A percentile compares a stretch with the other conserved stretches of the same genome.
Conservation (phyloP, 2,797 vertebrate genomes). For the Varecia variegata region DNA sequence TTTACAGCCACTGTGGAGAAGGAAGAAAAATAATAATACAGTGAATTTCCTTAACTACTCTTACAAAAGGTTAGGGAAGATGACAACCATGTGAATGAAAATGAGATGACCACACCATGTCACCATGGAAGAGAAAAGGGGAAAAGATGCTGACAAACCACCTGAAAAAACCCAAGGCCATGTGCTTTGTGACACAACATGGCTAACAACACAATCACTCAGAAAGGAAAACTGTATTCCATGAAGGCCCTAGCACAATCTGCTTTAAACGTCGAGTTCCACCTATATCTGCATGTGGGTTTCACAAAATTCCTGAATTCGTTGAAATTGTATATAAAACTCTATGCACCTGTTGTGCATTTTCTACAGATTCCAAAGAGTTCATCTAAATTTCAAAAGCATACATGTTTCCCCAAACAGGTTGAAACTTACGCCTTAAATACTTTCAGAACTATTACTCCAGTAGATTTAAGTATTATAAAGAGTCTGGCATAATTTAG, state of each 20-base stretch:
- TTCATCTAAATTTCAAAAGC: conserved; percentile 30
- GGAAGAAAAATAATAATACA: background rate
- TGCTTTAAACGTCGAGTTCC: background rate
- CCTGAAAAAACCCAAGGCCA: background rate
- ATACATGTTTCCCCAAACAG: background rate
- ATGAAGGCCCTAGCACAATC: background rate
- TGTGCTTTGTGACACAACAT: background rate
- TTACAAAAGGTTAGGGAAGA: background rate
- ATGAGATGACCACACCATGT: background rate
- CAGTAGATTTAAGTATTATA: background rate
- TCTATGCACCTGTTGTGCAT: background rate
- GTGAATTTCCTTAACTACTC: background rate
- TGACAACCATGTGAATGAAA: background rate
- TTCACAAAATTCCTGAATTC: background rate
- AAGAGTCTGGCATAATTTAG: background rate
- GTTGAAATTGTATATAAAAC: background rate
- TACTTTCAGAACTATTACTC: background rate
- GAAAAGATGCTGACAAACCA: background rate
- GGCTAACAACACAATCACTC: background rate
- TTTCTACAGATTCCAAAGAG: background rate
- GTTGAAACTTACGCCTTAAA: background rate
- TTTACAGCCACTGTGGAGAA: conserved; percentile 30
- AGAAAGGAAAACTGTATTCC: background rate
- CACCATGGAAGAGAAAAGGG: background rate
- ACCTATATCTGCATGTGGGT: background rate